Evolutionary conservation across 2,797 vertebrate genomes (phyloP), one percentile per base, ranked within the genome.

Genomic region (Manis crassicaudata): DNA sequence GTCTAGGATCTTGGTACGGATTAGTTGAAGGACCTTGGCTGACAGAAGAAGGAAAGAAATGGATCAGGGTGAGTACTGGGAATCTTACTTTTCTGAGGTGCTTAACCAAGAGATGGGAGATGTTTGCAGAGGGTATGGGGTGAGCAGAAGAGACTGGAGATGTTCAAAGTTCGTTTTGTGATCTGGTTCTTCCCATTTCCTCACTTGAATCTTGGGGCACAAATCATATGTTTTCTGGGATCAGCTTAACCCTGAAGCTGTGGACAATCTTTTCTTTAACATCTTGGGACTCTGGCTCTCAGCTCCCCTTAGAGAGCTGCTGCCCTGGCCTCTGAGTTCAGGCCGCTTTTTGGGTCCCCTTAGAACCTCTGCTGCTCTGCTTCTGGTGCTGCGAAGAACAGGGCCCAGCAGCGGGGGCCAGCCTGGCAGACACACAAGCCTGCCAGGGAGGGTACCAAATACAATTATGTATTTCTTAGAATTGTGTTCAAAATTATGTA

Each of bases 41-140:
- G 84, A 85, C 67, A 43, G 90, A 29, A 70, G 84, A 27, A 93
- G 81, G 52, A 90, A 37, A 82, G 73, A 90, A 85, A 97, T 98
- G 97, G 88, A 95, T 46, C 63, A 29, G 0, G 92, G 97, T 97
- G 70, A 97, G 97, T 97, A 75, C 50, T 54, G 77, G 85, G 58
- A 63, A 62, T 52, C 46, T 90, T 85, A 81, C n/a, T 86, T 95
- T 86, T 83, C 50, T 29, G 84, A 77, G 68, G 63, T 40, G 20
- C 73, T 88, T 35, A 88, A 32, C 67, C 29, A 63, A 87, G 87
- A 95, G 62, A 95, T 25, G 76, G 12, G 72, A 88, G n/a, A 40
- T 25, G 23, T 50, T 14, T 85, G 32, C 77, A 40, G 79, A 80
- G 27, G 56, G 6, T 13, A 65, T 50, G 25, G 50, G 14, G 20